Evolutionary conservation across 2,113 vertebrate species (phyloP).

Genomic region (Ptyas mucosa): DNA sequence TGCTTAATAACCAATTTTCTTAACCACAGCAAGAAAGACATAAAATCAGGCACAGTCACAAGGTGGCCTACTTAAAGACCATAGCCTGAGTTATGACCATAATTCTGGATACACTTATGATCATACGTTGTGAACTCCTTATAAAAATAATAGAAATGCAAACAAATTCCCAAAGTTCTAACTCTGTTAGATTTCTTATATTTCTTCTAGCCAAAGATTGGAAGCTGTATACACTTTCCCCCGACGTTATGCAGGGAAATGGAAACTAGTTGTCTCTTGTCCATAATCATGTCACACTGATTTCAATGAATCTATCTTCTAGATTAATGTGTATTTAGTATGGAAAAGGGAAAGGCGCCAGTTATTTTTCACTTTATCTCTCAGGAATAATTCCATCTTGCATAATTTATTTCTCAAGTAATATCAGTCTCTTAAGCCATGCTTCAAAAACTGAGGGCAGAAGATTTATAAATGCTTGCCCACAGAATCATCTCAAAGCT

Average conservation of each 20-base stretch:
- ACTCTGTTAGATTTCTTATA: not conserved
- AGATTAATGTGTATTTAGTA: not conserved
- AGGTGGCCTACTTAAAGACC: not conserved
- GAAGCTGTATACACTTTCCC: not conserved
- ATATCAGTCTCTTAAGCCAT: slow-evolving; percentile 40
- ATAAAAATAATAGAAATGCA: not conserved
- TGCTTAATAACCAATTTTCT: too few relatives aligned
- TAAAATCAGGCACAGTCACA: too few relatives aligned
- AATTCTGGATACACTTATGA: not conserved
- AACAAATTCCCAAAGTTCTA: not conserved
- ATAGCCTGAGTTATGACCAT: not conserved
- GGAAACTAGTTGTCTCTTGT: not conserved
- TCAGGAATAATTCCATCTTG: slow-evolving; percentile 40
- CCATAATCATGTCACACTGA: not conserved
- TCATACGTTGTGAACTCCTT: not conserved
- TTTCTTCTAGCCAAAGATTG: not conserved
- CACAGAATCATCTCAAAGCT: slow-evolving; percentile 42
- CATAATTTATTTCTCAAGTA: slow-evolving; percentile 40
- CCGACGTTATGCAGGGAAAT: not conserved
- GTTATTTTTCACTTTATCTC: slow-evolving; percentile 5
- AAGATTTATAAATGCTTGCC: slow-evolving; percentile 29
- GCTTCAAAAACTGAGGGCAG: slow-evolving; percentile 23
- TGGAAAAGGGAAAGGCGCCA: not conserved
- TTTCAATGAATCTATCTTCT: not conserved
- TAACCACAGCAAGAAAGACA: too few relatives aligned